Conservation (phyloP, 2,113 vertebrate species). For the Dermatemys mawii region DNA sequence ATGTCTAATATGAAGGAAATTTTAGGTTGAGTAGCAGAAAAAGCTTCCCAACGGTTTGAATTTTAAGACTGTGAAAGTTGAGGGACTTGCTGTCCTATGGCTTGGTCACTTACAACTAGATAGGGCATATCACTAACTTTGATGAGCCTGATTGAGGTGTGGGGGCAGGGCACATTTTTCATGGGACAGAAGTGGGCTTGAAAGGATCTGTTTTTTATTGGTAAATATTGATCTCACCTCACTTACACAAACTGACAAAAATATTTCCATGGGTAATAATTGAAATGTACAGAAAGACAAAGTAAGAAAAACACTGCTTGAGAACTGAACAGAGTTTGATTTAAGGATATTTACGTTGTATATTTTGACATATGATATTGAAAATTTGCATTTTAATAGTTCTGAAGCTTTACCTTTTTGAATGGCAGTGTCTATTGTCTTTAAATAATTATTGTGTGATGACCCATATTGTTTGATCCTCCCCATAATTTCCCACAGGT, state of each 20-base stretch:
- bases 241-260: not conserved
- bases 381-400: not conserved
- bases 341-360: not conserved
- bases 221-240: not conserved
- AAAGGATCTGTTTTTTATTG: not conserved
- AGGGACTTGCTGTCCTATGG: not conserved
- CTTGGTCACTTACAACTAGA: not conserved
- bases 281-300: not conserved
- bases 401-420: not conserved
- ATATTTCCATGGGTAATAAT: not conserved
- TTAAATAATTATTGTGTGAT: not conserved
- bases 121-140: not conserved
- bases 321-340: not conserved
- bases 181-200: not conserved
- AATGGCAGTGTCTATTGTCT: not conserved
- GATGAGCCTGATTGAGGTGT: not conserved
- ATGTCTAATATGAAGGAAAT: constrained; percentile 43
- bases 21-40: constrained; percentile 20
- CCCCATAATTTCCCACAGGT: not conserved
- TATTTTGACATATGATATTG: not conserved
- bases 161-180: not conserved
- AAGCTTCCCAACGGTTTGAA: constrained; percentile 7
- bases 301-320: not conserved
- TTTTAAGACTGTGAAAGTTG: not conserved
- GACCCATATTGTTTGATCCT: too few species aligned